Conservation (phyloP, 2,888 invertebrate genomes). For the Congeria kusceri region DNA sequence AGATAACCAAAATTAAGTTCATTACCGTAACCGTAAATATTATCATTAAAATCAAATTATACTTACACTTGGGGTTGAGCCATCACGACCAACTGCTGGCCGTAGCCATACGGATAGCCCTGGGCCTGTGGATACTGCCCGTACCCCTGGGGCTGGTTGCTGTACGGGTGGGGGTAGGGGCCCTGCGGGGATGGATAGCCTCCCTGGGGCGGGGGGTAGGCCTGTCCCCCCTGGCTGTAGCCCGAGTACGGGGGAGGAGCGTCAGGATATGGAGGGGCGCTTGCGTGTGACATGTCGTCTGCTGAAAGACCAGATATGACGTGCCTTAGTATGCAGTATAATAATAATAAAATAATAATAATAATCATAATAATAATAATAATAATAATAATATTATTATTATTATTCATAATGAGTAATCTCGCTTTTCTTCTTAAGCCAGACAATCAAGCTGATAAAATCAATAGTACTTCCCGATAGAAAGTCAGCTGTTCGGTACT, state of each 20-base stretch:
- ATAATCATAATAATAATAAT: too few species aligned
- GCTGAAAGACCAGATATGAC: background rate
- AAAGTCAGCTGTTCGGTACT: too few species aligned
- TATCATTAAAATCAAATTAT: background rate
- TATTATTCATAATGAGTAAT: too few species aligned
- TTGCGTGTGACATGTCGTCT: background rate
- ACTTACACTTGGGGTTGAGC: background rate
- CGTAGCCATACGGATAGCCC: background rate
- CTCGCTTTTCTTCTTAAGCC: too few species aligned
- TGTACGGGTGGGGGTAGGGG: background rate
- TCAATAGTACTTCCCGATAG: too few species aligned
- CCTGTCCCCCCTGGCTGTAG: background rate
- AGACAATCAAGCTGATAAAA: too few species aligned
- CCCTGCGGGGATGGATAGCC: background rate
- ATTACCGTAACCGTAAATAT: too few species aligned
- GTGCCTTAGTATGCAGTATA: too few species aligned
- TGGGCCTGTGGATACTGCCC: background rate
- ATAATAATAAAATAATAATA: too few species aligned
- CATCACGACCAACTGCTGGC: background rate
- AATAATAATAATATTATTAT: too few species aligned
- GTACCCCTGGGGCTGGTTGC: constrained; percentile 1
- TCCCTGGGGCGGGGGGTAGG: background rate
- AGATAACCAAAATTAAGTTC: background rate
- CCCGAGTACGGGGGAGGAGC: background rate
- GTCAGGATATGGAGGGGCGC: background rate